Evolutionary conservation across 1,140 invertebrate species (phyloP), one percentile per base, ranked within the genome.

Genomic region (Drosophila orena): DNA sequence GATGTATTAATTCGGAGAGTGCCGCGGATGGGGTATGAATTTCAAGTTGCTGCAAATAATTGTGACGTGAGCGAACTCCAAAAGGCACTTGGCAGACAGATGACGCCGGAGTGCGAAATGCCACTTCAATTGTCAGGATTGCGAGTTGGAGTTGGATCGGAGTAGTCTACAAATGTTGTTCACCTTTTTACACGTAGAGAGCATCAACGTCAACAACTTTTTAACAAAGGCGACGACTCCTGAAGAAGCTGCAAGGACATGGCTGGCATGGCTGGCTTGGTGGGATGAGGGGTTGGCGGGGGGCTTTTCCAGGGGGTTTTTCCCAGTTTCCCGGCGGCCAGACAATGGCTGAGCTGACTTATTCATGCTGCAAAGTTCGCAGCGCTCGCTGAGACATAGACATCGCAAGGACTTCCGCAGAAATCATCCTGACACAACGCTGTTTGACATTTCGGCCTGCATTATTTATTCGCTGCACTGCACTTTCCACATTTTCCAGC

Each of bases 181-280:
- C 83, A 88, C 83, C 83, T 88, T 88, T 81, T 85, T 79, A 83
- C 79, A 88, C 83, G 83, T 88, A 72, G 79, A 57, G 75, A 83
- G 83, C 83, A 88, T 88, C 83, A 88, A 72, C 83, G 83, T 88
- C 83, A 88, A 88, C 83, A 88, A 88, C 83, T 88, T 88, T 88
- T 88, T 83, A 83, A 88, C 83, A 88, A 88, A 76, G 64, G 62
- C 58, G 66, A 57, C 58, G 53, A 34, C 42, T 52, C 53, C 65
- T 30, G 30, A 55, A 53, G 50, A 56, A 15, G 17, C 40, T 22
- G 43, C 50, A 37, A 55, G 56, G 49, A 55, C 24, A 34, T 24
- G 50, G 20, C 14, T 20, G 49, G 15, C 30, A 35, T 35, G 49
- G 59, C 22, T 24, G 22, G 22, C 22, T 4, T 14, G 14, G 14